Percentiles rank a stretch among this genome's conserved stretches.
Conservation (phyloP, 2,888 invertebrate species). For the Lasioglossum leucozonium region DNA sequence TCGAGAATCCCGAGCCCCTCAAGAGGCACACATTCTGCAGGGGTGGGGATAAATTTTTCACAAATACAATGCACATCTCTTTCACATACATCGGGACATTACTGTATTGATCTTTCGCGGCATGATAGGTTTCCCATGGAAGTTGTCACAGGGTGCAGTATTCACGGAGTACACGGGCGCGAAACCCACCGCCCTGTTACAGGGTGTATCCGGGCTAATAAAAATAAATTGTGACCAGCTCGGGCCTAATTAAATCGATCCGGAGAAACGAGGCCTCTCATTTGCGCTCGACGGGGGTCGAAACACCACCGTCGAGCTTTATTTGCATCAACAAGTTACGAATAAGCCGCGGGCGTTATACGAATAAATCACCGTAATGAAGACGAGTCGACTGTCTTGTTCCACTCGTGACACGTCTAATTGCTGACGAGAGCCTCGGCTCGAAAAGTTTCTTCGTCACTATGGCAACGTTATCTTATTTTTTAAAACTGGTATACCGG, state of each 20-base stretch:
- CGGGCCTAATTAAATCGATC: constrained; percentile 74
- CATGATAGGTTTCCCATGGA: constrained; percentile 72
- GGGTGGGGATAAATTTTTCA: background rate
- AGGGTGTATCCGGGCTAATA: constrained; percentile 66
- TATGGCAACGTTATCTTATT: background rate
- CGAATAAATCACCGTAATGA: constrained; percentile 34
- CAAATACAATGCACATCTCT: background rate
- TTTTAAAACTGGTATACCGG: background rate
- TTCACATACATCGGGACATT: background rate
- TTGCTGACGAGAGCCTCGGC: background rate
- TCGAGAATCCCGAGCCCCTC: background rate
- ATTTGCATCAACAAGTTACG: constrained; percentile 55
- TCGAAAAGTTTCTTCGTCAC: background rate
- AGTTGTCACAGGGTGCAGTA: constrained; percentile 66
- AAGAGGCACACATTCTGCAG: background rate
- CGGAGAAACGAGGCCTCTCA: constrained; percentile 34
- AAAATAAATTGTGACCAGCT: constrained; percentile 75
- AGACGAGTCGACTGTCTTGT: background rate
- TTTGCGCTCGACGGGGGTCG: constrained; percentile 20
- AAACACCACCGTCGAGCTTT: constrained; percentile 8
- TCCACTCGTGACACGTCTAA: background rate
- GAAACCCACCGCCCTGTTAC: constrained; percentile 53
- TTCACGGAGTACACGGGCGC: constrained; percentile 58
- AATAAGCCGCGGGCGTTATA: constrained; percentile 23
- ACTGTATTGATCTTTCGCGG: constrained; percentile 68